Evolutionary conservation across 2,113 vertebrate species (phyloP).

Genomic region (Gymnarchus niloticus): DNA sequence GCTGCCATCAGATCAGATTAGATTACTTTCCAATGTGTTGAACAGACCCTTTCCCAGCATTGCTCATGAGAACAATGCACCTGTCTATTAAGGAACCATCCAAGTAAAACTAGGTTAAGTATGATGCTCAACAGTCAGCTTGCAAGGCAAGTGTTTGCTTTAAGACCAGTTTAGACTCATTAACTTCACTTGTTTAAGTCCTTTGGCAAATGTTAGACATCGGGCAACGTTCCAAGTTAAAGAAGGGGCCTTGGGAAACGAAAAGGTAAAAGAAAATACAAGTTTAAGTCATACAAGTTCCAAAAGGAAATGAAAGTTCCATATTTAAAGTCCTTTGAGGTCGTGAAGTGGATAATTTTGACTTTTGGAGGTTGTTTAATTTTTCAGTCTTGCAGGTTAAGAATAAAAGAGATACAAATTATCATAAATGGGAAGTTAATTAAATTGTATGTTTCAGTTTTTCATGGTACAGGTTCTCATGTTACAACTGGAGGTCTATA

Average conservation of each 20-base stretch:
- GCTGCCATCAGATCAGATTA: background rate
- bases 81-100: background rate
- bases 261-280: background rate
- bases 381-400: background rate
- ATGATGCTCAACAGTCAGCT: conserved; percentile 33
- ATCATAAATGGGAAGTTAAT: background rate
- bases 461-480: background rate
- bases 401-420: background rate
- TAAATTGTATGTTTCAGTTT: background rate
- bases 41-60: too few relatives aligned
- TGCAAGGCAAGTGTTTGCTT: conserved; percentile 50
- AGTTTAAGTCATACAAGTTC: background rate
- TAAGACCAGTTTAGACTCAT: conserved; percentile 43
- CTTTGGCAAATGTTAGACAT: conserved; percentile 59
- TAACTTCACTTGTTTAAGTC: conserved; percentile 35
- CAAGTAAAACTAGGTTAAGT: background rate
- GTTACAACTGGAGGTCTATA: background rate
- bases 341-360: background rate
- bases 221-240: conserved; percentile 31
- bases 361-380: background rate
- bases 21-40: background rate
- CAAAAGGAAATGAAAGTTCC: background rate
- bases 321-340: background rate
- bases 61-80: background rate
- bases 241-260: background rate